Evolutionary conservation across 2,888 invertebrate species (phyloP).

Genomic region (Strigamia transsilvanica): DNA sequence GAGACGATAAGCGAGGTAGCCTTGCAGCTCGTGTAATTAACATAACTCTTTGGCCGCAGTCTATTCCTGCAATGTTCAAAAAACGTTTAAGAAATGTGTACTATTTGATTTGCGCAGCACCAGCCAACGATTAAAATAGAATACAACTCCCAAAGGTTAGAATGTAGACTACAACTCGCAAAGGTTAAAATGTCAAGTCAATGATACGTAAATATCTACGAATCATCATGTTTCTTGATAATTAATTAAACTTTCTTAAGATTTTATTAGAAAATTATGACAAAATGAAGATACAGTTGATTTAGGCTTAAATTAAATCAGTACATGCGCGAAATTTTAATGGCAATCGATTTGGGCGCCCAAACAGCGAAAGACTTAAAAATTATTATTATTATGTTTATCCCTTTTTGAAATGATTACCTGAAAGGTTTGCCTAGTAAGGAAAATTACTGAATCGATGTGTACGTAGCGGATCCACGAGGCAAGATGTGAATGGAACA

Average conservation of each 20-base stretch:
- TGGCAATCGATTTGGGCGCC: no score
- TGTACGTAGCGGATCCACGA: neutral
- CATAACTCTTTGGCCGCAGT: slow-evolving; percentile 24
- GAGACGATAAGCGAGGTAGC: neutral
- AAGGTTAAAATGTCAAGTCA: slow-evolving; percentile 26
- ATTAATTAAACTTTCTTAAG: neutral
- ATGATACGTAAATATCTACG: neutral
- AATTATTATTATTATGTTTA: neutral
- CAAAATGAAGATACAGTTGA: neutral
- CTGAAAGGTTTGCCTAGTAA: neutral
- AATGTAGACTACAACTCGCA: neutral
- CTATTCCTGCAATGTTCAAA: neutral
- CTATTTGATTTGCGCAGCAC: neutral
- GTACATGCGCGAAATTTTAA: neutral
- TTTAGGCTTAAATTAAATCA: neutral
- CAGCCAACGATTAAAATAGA: slow-evolving; percentile 40
- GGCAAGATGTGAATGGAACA: neutral
- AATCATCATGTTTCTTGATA: neutral
- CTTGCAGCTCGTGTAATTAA: slow-evolving; percentile 28
- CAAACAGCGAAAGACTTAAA: neutral
- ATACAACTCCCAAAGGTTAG: neutral
- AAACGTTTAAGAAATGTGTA: neutral
- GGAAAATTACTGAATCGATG: neutral
- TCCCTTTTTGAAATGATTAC: neutral
- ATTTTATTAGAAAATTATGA: neutral